Evolutionary conservation across 2,797 vertebrate species (phyloP), one percentile per base, ranked within the genome.

Genomic region (Melanotaenia maccullochi): DNA sequence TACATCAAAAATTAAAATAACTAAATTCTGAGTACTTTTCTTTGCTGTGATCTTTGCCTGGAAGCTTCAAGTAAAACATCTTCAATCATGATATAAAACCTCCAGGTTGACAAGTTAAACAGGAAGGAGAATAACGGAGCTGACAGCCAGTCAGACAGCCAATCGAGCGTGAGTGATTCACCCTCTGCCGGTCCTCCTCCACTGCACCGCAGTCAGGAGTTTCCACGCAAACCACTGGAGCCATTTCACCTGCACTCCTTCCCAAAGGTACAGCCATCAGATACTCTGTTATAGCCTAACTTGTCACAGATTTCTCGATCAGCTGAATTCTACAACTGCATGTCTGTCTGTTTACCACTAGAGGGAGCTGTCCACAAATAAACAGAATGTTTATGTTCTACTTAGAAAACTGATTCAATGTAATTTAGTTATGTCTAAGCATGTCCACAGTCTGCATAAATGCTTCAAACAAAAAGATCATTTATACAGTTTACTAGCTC

Each of bases 201-300:
- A 0, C 81, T 91, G 0, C 91, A 90, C 64, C 91, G 89, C 75
- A 90, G 90, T 61, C 93, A 93, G 73, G 92, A 94, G 82, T 82
- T 90, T 74, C 88, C 86, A 63, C 91, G 90, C 76, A 93, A 93
- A 71, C 75, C 73, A 2, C 88, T 89, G 75, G 94, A 95, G 81
- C 90, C 91, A 0, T 94, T 94, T 85, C 94, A 95, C 72, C 88
- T 94, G 71, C 92, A 93, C 81, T 88, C 90, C 62, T 94, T 95
- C 81, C 94, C 93, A 59, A 95, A 95, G 94, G 94, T 95, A 91
- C 28, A 36, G 8, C 3, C 80, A 56, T 59, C 47, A 69, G 75
- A 42, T 63, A 52, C n/a, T 73, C 54, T 58, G 9, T 24, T 30
- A 42, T 58, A 80, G 62, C 65, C n/a, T 18, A 3, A 60, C 49